These are phyloP conservation scores for Athetis lepigone DNA, from an alignment of 2,888 invertebrate species.

Conservation along the genomic window DNA sequence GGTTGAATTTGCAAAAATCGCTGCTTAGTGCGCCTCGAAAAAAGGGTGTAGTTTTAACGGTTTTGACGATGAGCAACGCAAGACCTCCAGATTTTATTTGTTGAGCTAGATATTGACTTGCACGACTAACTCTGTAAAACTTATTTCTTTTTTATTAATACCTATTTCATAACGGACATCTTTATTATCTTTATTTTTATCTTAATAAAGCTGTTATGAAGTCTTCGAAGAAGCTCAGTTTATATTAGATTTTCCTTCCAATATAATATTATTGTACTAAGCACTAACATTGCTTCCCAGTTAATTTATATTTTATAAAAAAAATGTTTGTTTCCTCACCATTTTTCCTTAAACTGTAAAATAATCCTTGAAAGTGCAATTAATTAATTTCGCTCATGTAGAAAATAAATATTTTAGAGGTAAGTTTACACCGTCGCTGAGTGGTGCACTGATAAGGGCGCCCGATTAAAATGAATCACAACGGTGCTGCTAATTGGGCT, in stretches of 20 bases:
- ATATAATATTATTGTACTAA: not conserved
- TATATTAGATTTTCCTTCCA: constrained; percentile 4
- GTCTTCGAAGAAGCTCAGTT: constrained; percentile 2
- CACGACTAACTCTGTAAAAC: not conserved
- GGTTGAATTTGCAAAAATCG: too few relatives aligned
- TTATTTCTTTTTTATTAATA: constrained; percentile 1
- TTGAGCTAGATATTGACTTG: not conserved
- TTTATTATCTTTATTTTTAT: not conserved
- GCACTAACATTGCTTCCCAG: not conserved
- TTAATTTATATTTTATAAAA: constrained; percentile 4
- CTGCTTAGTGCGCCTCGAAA: too few relatives aligned
- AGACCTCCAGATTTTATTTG: not conserved
- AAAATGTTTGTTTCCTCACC: not conserved
- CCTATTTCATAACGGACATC: not conserved
- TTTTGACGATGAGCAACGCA: too few relatives aligned
- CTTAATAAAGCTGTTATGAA: not conserved
- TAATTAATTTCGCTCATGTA: constrained; percentile 18
- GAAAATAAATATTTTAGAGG: constrained; percentile 48
- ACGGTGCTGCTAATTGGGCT: constrained; percentile 87
- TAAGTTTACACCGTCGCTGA: constrained; percentile 51
- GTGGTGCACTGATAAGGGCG: constrained; percentile 83
- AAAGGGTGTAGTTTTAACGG: too few relatives aligned
- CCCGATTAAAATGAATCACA: constrained; percentile 90
- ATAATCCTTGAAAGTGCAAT: constrained; percentile 18
- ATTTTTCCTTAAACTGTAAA: constrained; percentile 18